Evolutionary conservation across 2,797 vertebrate genomes (phyloP).

Genomic region (Oryzias dopingdopingensis): DNA sequence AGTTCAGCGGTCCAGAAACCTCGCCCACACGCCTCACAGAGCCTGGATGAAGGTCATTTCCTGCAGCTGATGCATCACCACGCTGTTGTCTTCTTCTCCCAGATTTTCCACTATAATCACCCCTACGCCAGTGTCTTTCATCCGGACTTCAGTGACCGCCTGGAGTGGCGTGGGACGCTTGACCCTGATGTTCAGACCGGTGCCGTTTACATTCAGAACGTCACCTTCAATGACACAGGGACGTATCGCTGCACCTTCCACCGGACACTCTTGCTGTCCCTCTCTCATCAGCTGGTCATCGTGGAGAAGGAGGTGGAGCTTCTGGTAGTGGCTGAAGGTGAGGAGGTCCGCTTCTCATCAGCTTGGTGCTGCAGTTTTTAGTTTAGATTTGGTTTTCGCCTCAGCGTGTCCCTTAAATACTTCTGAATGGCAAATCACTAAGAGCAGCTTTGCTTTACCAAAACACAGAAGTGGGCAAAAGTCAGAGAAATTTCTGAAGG

Average conservation of each 20-base stretch:
- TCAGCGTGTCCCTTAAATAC: no score
- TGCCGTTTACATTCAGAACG: conserved; percentile 79
- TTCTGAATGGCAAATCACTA: no score
- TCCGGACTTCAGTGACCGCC: conserved; percentile 71
- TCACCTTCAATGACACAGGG: conserved; percentile 83
- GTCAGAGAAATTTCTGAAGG: no score
- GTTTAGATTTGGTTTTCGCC: no score
- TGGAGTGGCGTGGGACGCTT: conserved; percentile 82
- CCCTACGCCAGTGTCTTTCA: conserved; percentile 60
- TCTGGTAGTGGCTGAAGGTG: conserved; percentile 81
- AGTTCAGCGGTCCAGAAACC: conserved; percentile 28
- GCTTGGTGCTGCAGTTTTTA: no score
- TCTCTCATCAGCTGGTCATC: conserved; percentile 55
- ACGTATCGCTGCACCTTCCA: conserved; percentile 83
- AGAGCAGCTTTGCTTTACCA: no score
- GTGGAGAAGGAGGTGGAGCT: conserved; percentile 84
- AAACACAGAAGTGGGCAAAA: no score
- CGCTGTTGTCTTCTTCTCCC: conserved; percentile 2
- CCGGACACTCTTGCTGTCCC: conserved; percentile 76
- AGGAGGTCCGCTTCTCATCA: conserved; percentile 5
- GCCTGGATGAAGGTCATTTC: no score
- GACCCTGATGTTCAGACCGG: conserved; percentile 81
- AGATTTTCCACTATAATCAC: conserved; percentile 83
- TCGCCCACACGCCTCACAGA: no score
- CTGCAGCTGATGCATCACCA: no score